Evolutionary conservation across 2,797 vertebrate genomes (phyloP), one percentile per base, ranked within the genome.

Genomic region (Leucoraja ocellata): DNA sequence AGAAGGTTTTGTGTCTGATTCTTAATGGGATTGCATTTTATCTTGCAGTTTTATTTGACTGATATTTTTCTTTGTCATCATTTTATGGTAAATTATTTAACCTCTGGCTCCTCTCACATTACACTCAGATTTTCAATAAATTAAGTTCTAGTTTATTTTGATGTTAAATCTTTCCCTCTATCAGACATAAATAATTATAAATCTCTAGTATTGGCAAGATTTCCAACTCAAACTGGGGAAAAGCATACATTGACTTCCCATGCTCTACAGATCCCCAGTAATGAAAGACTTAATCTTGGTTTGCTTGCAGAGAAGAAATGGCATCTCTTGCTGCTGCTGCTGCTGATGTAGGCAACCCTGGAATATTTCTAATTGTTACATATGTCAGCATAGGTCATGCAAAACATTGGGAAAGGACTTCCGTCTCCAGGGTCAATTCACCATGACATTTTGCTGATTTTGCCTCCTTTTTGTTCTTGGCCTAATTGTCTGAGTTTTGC

Each of bases 101-200:
- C 8, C 18, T 21, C 63, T 36, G 18, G 36, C 21, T n/a, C 32
- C 14, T 21, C 16, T 39, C 4, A 39, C 18, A 6, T 39, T 78
- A 78, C 21, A 46, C 16, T 39, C 0, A 9, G 8, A 84, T 13
- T 8, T 84, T 61, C 23, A 54, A 14, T 10, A n/a, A 77, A 23
- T 21, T 39, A 23, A 54, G 39, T 81, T 81, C 21, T 21, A 54
- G 36, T 54, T 81, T 54, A 54, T 8, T 39, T 81, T 54, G 46
- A 58, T 58, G 46, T 54, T 58, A 39, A 8, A 86, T 13, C 11
- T 5, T 63, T 16, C 28, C 61, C 6, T 65, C 84, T 32, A 4
- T 36, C 16, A 68, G 81, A 54, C 6, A 84, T 4, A 88, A 88
- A 68, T 88, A 88, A 88, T 32, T 88, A 63, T 88, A 65, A 88